phyloP scores from a whole-genome alignment of 2,797 vertebrate species.

The Notoglanidium macrostoma region DNA sequence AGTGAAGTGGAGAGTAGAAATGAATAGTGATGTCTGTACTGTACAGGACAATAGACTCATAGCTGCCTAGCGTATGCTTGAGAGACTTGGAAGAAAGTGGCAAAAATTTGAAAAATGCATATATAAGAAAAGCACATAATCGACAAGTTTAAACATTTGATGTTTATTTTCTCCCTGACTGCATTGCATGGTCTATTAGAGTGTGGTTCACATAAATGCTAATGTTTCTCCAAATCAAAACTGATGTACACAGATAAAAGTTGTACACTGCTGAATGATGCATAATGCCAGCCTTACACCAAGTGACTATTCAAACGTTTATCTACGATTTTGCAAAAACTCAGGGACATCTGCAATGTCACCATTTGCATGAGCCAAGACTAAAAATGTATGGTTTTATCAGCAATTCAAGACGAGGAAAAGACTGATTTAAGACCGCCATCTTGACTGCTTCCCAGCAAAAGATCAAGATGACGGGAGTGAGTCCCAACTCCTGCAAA shows the following conservation, averaged over 20 bases:
- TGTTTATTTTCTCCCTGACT: constrained; percentile 17
- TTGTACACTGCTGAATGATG: background rate
- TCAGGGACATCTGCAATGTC: no score
- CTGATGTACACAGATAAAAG: background rate
- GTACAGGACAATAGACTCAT: background rate
- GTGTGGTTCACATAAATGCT: background rate
- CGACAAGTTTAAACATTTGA: background rate
- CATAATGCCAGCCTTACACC: background rate
- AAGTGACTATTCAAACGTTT: background rate
- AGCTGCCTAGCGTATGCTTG: background rate
- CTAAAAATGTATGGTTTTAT: no score
- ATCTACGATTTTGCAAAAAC: no score
- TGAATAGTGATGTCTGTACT: background rate
- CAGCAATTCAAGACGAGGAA: no score
- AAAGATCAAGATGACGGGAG: no score
- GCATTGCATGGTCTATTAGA: background rate
- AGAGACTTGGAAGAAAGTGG: background rate
- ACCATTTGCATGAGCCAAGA: no score
- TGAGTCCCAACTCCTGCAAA: no score
- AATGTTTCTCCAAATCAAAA: background rate
- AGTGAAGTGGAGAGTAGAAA: background rate
- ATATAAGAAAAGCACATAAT: background rate
- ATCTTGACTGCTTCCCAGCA: no score
- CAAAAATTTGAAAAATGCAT: background rate
- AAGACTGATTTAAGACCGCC: no score